Evolutionary conservation across 2,888 invertebrate genomes (phyloP).

Genomic region (Fragum fragum): DNA sequence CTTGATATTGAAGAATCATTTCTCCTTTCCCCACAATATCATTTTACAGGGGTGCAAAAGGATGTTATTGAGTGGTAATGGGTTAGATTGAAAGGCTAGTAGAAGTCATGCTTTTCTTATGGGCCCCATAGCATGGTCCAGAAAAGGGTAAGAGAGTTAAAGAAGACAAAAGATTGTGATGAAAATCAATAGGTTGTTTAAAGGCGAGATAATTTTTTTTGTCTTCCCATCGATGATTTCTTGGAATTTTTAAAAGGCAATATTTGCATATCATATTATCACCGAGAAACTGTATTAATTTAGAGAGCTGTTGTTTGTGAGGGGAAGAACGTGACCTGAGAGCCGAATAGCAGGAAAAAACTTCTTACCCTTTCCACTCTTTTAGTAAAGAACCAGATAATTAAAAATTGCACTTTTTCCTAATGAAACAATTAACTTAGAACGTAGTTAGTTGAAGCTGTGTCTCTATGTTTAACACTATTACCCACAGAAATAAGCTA

Average conservation of each 20-base stretch:
- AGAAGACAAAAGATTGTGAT: constrained; percentile 16
- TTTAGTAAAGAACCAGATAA: no score
- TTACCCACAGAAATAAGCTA: no score
- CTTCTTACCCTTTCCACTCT: neutral
- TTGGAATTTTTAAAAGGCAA: constrained; percentile 23
- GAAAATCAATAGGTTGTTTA: constrained; percentile 18
- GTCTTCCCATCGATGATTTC: constrained; percentile 20
- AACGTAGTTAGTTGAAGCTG: no score
- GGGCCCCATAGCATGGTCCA: neutral
- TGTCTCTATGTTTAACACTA: no score
- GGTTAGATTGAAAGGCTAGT: no score
- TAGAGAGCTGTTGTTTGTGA: constrained; percentile 17
- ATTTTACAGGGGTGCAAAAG: no score
- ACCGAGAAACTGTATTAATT: constrained; percentile 24
- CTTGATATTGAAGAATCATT: no score
- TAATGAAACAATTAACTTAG: no score
- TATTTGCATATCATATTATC: constrained; percentile 32
- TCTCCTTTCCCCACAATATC: no score
- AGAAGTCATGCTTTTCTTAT: no score
- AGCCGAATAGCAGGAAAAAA: neutral
- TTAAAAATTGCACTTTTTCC: no score
- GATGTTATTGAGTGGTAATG: no score
- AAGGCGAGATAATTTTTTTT: constrained; percentile 11
- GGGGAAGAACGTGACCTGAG: constrained; percentile 17
- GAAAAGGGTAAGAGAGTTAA: neutral